Evolutionary conservation across 2,888 invertebrate genomes (phyloP).

Genomic region (Enchytraeus crypticus): DNA sequence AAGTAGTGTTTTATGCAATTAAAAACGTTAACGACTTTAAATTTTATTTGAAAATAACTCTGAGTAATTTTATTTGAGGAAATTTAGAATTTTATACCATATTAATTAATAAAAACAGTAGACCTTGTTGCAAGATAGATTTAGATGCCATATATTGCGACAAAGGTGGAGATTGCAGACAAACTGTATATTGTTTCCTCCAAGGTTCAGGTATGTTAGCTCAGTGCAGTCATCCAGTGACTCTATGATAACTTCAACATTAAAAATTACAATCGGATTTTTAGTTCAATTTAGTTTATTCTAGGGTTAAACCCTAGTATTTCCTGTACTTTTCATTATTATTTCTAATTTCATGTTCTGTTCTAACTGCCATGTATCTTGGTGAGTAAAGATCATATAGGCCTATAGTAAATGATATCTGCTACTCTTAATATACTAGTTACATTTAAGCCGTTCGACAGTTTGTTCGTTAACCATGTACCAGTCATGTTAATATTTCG

Average conservation of each 20-base stretch:
- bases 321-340: too few relatives aligned
- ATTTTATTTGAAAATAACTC: neutral
- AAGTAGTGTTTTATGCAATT: neutral
- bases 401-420: too few relatives aligned
- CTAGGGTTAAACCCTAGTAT: too few relatives aligned
- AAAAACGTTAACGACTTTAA: neutral
- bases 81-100: neutral
- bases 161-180: constrained; percentile 35
- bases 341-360: too few relatives aligned
- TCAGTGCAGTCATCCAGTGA: constrained; percentile 9
- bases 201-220: constrained; percentile 34
- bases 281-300: too few relatives aligned
- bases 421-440: too few relatives aligned
- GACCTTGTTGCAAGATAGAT: constrained; percentile 44
- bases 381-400: too few relatives aligned
- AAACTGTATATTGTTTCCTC: constrained; percentile 37
- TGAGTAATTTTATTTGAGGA: neutral
- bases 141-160: constrained; percentile 41
- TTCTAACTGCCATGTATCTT: too few relatives aligned
- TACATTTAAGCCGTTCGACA: too few relatives aligned
- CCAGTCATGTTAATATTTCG: too few relatives aligned
- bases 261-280: too few relatives aligned
- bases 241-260: neutral
- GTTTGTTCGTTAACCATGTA: too few relatives aligned
- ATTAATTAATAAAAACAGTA: constrained; percentile 1